Evolutionary conservation across 1,140 invertebrate species (phyloP), one percentile per base, ranked within the genome.

Genomic region (Drosophila obscura): DNA sequence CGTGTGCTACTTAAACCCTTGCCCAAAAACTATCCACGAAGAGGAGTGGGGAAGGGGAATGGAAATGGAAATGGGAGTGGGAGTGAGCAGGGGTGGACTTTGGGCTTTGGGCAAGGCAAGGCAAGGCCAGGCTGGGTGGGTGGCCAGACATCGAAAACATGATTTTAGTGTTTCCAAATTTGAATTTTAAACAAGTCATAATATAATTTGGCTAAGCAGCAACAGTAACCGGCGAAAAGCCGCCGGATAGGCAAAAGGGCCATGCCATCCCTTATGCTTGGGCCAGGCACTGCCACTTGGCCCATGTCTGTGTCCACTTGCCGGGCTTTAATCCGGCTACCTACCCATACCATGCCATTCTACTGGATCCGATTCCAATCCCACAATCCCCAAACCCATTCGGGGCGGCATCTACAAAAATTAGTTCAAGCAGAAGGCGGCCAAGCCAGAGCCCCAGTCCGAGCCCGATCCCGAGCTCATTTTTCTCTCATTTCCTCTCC

Each of bases 171-270:
- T 89, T 88, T 87, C 88, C 80, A 84, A 88, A 88, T 88, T 88
- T 88, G 84, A 88, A 88, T 88, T 88, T 88, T 88, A 88, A 88
- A 88, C 84, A 88, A 88, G 84, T 88, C 84, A 88, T 88, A 88
- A 88, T 89, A 89, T 88, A 88, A 88, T 88, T 88, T 88, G 73
- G 84, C 73, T 83, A 83, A 88, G 76, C 83, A 87, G 81, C 46
- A 60, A 73, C 52, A 56, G 66, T 45, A 56, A 58, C 51, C 35
- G 75, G 39, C 39, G 49, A 39, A 13, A 13, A 5, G 9, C 44
- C 43, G 45, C 52, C 35, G 22, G 26, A 58, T 31, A 31, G 28
- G 28, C 28, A 31, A 3, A 8, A 7, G 2, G 2, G 1, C n/a
- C n/a, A n/a, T n/a, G 26, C 64, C 50, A 15, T 24, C 16, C 39